Base-by-base conservation (phyloP, 2,888 invertebrate species). In the Phanerotoma sp. region DNA sequence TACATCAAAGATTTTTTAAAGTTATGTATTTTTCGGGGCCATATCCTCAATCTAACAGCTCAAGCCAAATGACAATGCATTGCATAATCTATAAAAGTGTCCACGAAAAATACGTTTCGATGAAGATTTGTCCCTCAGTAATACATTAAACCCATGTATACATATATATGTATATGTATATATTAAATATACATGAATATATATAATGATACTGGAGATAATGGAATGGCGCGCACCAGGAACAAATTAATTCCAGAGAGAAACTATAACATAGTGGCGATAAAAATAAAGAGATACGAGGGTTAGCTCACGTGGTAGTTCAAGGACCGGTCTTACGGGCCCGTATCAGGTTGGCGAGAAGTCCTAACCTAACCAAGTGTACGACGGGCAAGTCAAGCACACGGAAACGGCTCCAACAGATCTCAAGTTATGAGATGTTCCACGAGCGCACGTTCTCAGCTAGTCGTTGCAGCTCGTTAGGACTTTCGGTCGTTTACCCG, bases 401-500 rank as follows among this genome's bases (percentile, higher is more conserved):
- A 16, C 13, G 35, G 13, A 22, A 16, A 22, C 22, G 15, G 15
- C 21, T 7, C 11, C 5, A 20, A 35, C 35, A 57, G 51, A 62
- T 62, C 57, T 58, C 55, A 56, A 62, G 56, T 62, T 60, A 60
- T 62, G 60, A 62, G 54, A 55, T 47, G 53, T 57, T 61, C 48
- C 47, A 53, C 56, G 35, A 51, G 57, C 55, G 54, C 62, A 62
- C 60, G 58, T 60, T 60, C 54, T 45, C 56, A 51, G 46, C 56
- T 49, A 58, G 58, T 62, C 55, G 51, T 60, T 71, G 69, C 65
- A 67, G 69, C 71, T 69, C 65, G 71, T 71, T 71, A 65, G 67
- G 66, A 69, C 65, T 68, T 70, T 73, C 62, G 69, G 66, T 68
- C 66, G 63, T 66, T 69, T 72, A 67, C 73, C 71, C 67, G 68